A percentile compares a stretch with the other conserved stretches of the same genome.
These are phyloP conservation scores for Thecocarcelia acutangulata DNA, from an alignment of 2,888 invertebrate species.

Conservation along the genomic window DNA sequence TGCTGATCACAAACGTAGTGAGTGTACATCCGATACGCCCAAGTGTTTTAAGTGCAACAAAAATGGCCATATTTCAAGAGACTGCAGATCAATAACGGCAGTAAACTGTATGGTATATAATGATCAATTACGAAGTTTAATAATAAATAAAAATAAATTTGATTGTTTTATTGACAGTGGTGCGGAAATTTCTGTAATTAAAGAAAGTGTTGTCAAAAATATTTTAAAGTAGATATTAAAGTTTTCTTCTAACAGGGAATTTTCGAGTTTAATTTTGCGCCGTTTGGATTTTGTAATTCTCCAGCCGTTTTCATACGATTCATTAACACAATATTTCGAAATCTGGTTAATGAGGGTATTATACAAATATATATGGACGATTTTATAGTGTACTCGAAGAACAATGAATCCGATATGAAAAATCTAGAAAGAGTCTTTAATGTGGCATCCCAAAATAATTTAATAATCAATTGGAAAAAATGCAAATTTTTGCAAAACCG, in stretches of 20 bases:
- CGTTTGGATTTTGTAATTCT: conserved; percentile 59
- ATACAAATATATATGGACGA: conserved; percentile 64
- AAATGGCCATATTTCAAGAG: conserved; percentile 47
- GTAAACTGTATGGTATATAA: conserved; percentile 20
- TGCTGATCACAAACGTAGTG: conserved; percentile 16
- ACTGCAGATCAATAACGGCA: conserved; percentile 19
- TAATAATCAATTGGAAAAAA: conserved; percentile 69
- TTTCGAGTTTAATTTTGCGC: conserved; percentile 48
- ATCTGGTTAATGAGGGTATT: conserved; percentile 47
- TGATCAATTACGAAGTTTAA: conserved; percentile 19
- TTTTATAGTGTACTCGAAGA: conserved; percentile 58
- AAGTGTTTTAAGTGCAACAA: too few relatives aligned
- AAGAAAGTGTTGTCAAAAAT: conserved; percentile 21
- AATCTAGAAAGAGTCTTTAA: conserved; percentile 57
- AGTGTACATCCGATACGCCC: background rate
- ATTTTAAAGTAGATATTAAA: conserved; percentile 5
- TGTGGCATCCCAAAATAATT: conserved; percentile 48
- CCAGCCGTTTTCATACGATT: conserved; percentile 59
- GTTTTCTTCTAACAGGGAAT: conserved; percentile 46
- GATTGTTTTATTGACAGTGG: too few relatives aligned
- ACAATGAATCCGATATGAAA: conserved; percentile 52
- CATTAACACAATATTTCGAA: conserved; percentile 58
- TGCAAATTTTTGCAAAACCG: too few relatives aligned
- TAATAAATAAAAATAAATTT: conserved; percentile 12
- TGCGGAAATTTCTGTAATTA: conserved; percentile 42